These are phyloP conservation scores for Belonocnema kinseyi DNA, from an alignment of 1,140 invertebrate species.

Conservation along the genomic window DNA sequence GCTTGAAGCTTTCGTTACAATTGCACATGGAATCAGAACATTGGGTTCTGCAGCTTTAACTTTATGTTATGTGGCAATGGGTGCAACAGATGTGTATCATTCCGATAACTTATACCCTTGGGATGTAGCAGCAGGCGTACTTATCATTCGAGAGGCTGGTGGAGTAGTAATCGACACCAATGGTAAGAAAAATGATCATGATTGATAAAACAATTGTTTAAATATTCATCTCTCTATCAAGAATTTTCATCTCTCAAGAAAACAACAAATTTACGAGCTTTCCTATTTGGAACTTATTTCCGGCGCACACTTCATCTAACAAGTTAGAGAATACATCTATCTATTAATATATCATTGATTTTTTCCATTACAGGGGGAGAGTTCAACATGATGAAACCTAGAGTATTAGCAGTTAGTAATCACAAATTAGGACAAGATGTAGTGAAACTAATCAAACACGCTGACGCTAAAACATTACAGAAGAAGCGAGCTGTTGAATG, in stretches of 20 bases:
- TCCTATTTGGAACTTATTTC: background rate
- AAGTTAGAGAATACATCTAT: constrained; percentile 21
- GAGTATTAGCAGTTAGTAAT: constrained; percentile 79
- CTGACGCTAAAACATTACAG: constrained; percentile 64
- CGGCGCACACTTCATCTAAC: background rate
- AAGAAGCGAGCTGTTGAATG: constrained; percentile 43
- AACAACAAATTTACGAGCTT: too few species aligned
- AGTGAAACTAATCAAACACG: constrained; percentile 72
- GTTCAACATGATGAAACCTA: constrained; percentile 82
- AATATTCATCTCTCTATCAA: too few species aligned
- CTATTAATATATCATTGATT: background rate
- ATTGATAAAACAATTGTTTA: too few species aligned
- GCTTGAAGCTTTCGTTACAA: constrained; percentile 66
- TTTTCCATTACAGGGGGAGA: constrained; percentile 73
- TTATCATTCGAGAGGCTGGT: constrained; percentile 88
- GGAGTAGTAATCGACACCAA: constrained; percentile 81
- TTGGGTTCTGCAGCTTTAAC: constrained; percentile 86
- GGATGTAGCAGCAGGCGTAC: constrained; percentile 82
- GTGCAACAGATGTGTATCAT: constrained; percentile 83
- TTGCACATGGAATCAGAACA: constrained; percentile 79
- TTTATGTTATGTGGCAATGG: constrained; percentile 84
- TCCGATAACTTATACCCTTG: constrained; percentile 84
- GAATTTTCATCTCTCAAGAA: too few species aligned
- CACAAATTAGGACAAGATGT: constrained; percentile 77
- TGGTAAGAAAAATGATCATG: constrained; percentile 68